Base-by-base conservation (phyloP, 2,113 vertebrate species). In the Hippocampus comes region DNA sequence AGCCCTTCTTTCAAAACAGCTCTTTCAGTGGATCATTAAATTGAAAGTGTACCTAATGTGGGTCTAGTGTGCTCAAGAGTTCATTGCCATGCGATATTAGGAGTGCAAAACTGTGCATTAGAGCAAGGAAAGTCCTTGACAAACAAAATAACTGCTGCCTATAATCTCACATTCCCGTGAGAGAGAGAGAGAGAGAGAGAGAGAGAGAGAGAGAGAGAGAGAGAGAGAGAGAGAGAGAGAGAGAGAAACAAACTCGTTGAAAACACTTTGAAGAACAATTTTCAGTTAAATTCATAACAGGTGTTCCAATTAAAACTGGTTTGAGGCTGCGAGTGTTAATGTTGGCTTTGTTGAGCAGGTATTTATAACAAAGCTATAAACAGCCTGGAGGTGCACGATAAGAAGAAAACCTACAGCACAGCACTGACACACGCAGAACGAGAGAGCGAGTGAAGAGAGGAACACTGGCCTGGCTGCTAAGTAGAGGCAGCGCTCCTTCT, bases 401-500 rank as follows among this genome's bases (percentile, higher is more conserved):
- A 82, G 78, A 85, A 82, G 74, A 82, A 78, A 85, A 87, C 83
- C 79, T 86, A 80, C 77, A 83, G 73, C 75, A 67, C 73, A 74
- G 82, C 79, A 80, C 76, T 80, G 68, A 65, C 71, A 71, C 63
- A 9, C 25, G 25, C 25, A 69, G 2, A n/a, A 23, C 5, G 63
- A 80, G 74, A 77, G 73, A 48, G 72, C 25, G 76, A 43, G 67
- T 11, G 74, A 64, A 60, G 60, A 74, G 67, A 57, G 55, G 30
- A 73, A 73, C 49, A 76, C 64, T 55, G 63, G 76, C 72, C 77
- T 70, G 70, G 74, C 78, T 81, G 73, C 77, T 78, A 77, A 85
- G 76, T 74, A 84, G 74, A 85, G 71, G 70, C 87, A 88, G 83
- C 81, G 84, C 84, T 81, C 82, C n/a, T 83, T 79, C 81, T 89